A percentile compares a stretch with the other conserved stretches of the same genome.
Conservation (phyloP, 2,888 invertebrate genomes). For the Pheosia gnoma region DNA sequence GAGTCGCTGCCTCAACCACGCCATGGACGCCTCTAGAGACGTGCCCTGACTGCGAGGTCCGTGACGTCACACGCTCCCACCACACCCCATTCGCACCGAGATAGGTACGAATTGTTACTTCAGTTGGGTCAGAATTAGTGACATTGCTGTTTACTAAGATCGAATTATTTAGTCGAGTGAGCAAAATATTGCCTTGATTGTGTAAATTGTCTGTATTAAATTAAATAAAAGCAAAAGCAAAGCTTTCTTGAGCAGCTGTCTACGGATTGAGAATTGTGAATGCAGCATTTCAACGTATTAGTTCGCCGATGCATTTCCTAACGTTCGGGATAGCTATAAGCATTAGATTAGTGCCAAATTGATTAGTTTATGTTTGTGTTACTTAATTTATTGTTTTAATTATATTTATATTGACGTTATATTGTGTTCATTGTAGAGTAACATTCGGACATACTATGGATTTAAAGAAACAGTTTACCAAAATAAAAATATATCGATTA, state of each 20-base stretch:
- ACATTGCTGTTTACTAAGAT: background rate
- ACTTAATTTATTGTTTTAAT: conserved; percentile 76
- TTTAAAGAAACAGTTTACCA: background rate
- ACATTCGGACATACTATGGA: background rate
- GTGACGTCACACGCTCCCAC: conserved; percentile 8
- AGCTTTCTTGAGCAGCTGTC: background rate
- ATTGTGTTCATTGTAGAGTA: background rate
- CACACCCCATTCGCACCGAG: background rate
- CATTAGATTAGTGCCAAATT: conserved; percentile 80
- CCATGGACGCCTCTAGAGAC: conserved; percentile 54
- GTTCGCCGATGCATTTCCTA: conserved; percentile 52
- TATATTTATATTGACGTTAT: conserved; percentile 13
- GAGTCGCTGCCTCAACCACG: conserved; percentile 57
- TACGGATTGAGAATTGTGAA: background rate
- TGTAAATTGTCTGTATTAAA: too few species aligned
- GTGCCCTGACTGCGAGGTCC: conserved; percentile 50
- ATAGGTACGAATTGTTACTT: background rate
- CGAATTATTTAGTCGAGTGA: background rate
- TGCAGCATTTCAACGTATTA: conserved; percentile 34
- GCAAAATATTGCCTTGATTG: background rate
- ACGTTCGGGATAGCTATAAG: conserved; percentile 49
- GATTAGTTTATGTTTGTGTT: conserved; percentile 60
- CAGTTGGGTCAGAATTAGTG: background rate
- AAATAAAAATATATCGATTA: too few species aligned
- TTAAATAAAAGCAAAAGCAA: too few species aligned